These are phyloP conservation scores for Marmota flaviventris DNA, from an alignment of 2,113 vertebrate genomes.

Conservation along the genomic window DNA sequence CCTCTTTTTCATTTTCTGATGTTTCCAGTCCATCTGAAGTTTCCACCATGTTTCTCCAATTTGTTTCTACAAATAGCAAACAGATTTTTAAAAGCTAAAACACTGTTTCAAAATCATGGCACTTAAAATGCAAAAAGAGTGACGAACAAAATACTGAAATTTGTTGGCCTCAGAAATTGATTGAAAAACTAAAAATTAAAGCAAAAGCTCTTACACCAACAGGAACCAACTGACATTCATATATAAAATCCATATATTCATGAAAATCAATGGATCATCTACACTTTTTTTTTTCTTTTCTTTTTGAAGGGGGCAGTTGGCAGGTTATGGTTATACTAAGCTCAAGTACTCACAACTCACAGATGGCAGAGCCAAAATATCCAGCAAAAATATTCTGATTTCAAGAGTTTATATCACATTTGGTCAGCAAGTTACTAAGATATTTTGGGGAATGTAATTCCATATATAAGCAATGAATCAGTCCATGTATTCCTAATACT, in stretches of 20 bases:
- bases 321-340: background rate
- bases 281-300: background rate
- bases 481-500: background rate
- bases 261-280: background rate
- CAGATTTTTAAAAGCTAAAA: conserved; percentile 56
- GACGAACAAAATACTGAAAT: conserved; percentile 48
- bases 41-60: conserved; percentile 99
- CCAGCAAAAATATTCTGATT: background rate
- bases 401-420: background rate
- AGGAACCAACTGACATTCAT: background rate
- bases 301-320: background rate
- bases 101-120: conserved; percentile 16
- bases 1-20: conserved; percentile 90
- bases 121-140: background rate
- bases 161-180: conserved; percentile 23
- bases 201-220: background rate
- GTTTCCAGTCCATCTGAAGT: conserved; percentile 94
- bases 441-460: background rate
- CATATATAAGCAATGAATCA: background rate
- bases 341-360: background rate
- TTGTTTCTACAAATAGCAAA: conserved; percentile 92
- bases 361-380: background rate
- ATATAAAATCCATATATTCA: background rate
- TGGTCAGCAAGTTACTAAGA: background rate
- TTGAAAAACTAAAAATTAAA: conserved; percentile 57